These are phyloP conservation scores for Phallusia fumigata DNA, from an alignment of 23 tunicate species.

Conservation along the genomic window DNA sequence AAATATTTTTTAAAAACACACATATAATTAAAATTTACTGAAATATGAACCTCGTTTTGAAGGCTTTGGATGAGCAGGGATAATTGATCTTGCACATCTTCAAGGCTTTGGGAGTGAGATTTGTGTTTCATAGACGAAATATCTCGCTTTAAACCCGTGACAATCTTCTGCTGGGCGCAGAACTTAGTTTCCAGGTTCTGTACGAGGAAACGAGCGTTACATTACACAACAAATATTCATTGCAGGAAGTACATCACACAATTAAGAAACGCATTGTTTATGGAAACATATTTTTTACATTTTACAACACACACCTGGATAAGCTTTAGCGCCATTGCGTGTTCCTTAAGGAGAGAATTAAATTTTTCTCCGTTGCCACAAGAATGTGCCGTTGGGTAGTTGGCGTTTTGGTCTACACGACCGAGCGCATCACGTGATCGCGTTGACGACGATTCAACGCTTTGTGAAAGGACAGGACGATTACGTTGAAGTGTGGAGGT, in stretches of 20 bases:
- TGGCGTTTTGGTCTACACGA: not conserved
- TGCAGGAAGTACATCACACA: too few relatives aligned
- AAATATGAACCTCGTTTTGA: not conserved
- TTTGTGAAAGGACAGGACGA: not conserved
- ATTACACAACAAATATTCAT: too few relatives aligned
- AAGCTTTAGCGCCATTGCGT: constrained; percentile 18
- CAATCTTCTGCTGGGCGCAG: constrained; percentile 7
- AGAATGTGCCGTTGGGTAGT: not conserved
- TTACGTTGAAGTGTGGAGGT: not conserved
- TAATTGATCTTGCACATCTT: not conserved
- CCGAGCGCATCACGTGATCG: not conserved
- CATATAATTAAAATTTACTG: too few relatives aligned
- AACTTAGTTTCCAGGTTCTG: constrained; percentile 27
- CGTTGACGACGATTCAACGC: not conserved
- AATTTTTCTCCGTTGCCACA: constrained; percentile 1
- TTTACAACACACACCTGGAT: constrained; percentile 12
- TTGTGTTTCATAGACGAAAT: not conserved
- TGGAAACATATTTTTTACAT: too few relatives aligned
- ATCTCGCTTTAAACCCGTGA: not conserved
- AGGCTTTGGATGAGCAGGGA: constrained; percentile 8
- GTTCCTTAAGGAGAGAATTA: constrained; percentile 18
- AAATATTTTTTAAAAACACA: too few relatives aligned
- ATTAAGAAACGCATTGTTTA: too few relatives aligned
- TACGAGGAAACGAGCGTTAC: not conserved
- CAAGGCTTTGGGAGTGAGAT: not conserved